Evolutionary conservation across 2,113 vertebrate genomes (phyloP).

Genomic region (Nettapus auritus): DNA sequence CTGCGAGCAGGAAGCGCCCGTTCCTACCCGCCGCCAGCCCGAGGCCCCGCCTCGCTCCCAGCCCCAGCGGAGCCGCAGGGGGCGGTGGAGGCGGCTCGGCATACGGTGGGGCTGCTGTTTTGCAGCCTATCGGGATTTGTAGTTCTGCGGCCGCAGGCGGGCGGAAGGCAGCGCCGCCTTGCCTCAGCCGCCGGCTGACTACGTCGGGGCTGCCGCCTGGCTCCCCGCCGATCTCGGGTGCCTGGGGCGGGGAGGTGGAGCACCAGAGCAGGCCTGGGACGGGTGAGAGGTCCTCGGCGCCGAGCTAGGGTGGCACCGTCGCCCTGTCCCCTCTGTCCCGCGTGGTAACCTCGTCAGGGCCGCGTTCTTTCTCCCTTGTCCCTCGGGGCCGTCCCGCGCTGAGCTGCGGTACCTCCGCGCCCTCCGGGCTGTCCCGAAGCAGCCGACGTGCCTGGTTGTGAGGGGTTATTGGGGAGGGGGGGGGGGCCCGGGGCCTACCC

Average conservation of each 20-base stretch:
- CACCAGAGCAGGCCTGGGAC: not conserved
- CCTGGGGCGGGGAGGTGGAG: not conserved
- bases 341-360: not conserved
- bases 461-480: too few species aligned
- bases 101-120: not conserved
- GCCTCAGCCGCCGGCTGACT: not conserved
- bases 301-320: not conserved
- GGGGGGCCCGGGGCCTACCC: too few species aligned
- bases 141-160: not conserved
- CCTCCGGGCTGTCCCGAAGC: not conserved
- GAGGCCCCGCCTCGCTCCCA: not conserved
- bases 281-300: not conserved
- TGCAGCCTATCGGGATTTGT: slow-evolving; percentile 22
- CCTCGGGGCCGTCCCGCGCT: not conserved
- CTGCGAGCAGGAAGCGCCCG: not conserved
- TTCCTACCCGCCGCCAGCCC: not conserved
- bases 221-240: not conserved
- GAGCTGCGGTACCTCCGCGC: not conserved
- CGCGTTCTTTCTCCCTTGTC: not conserved
- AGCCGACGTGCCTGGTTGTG: too few species aligned
- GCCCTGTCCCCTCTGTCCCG: not conserved
- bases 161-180: not conserved
- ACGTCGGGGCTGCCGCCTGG: not conserved
- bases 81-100: not conserved
- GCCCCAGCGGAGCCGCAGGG: not conserved